A percentile compares a stretch with the other conserved stretches of the same genome.
Evolutionary conservation across 2,113 vertebrate species (phyloP).

Genomic region (Tor tambroides): DNA sequence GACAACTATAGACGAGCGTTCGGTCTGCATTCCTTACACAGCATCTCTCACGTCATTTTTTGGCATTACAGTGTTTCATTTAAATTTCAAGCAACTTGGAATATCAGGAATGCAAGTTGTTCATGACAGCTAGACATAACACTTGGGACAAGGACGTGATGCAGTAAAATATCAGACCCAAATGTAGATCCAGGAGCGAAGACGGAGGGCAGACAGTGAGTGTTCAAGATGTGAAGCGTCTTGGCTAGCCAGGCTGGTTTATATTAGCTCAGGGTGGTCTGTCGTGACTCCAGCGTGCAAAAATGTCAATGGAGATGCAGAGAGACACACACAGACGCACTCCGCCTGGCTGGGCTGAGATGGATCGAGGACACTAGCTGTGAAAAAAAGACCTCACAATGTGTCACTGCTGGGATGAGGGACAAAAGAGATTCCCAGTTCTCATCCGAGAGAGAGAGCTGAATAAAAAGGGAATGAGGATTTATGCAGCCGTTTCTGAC

Average conservation of each 20-base stretch:
- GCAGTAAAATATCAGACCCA: background rate
- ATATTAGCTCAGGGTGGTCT: slow-evolving; percentile 39
- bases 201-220: slow-evolving; percentile 7
- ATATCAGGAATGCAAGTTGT: background rate
- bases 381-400: slow-evolving; percentile 5
- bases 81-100: background rate
- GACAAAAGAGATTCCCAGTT: background rate
- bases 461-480: background rate
- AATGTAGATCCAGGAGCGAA: background rate
- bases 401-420: background rate
- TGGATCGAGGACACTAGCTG: background rate
- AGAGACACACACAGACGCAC: slow-evolving; percentile 1
- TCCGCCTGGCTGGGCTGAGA: background rate
- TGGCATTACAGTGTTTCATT: background rate
- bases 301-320: slow-evolving; percentile 15
- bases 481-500: background rate
- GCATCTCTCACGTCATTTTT: background rate
- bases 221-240: slow-evolving; percentile 33
- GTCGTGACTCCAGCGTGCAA: slow-evolving; percentile 21
- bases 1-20: background rate
- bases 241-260: background rate
- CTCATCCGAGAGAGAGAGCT: background rate
- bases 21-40: background rate
- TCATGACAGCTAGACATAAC: slow-evolving; percentile 28
- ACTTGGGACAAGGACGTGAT: background rate